These are phyloP conservation scores for Pseudopleuronectes americanus DNA, from an alignment of 2,797 vertebrate species.

Conservation along the genomic window DNA sequence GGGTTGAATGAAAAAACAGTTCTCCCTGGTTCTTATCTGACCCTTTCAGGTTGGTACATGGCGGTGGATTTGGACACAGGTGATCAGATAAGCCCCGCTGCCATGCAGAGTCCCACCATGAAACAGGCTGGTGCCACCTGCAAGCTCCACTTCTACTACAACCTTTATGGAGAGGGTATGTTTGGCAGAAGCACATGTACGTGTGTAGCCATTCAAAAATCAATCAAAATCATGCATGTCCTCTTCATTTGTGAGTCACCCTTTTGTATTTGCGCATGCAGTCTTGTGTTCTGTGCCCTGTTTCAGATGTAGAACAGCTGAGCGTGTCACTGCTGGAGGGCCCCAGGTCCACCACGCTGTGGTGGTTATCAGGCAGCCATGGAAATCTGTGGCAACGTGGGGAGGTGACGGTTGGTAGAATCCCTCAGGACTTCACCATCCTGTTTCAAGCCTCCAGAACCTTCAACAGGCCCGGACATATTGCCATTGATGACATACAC, in stretches of 20 bases:
- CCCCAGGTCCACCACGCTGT: conserved; percentile 70
- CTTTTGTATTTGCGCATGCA: background rate
- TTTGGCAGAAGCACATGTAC: conserved; percentile 10
- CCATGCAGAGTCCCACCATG: conserved; percentile 76
- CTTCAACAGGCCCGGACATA: conserved; percentile 71
- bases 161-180: conserved; percentile 80
- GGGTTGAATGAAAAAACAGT: background rate
- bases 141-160: conserved; percentile 82
- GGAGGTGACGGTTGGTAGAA: conserved; percentile 71
- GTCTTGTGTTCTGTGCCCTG: background rate
- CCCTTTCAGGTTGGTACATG: conserved; percentile 82
- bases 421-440: conserved; percentile 74
- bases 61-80: conserved; percentile 62
- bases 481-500: conserved; percentile 81
- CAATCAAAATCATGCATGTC: too few species aligned
- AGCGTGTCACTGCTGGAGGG: conserved; percentile 68
- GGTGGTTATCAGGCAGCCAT: conserved; percentile 75
- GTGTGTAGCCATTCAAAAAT: background rate
- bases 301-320: conserved; percentile 69
- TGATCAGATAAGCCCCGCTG: conserved; percentile 71
- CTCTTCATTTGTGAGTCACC: background rate
- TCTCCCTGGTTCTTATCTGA: background rate
- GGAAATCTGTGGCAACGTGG: conserved; percentile 70
- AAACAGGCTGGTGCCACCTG: conserved; percentile 75
- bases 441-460: conserved; percentile 76